Evolutionary conservation across 1,140 invertebrate genomes (phyloP), one percentile per base, ranked within the genome.

Genomic region (Teleopsis dalmanni): DNA sequence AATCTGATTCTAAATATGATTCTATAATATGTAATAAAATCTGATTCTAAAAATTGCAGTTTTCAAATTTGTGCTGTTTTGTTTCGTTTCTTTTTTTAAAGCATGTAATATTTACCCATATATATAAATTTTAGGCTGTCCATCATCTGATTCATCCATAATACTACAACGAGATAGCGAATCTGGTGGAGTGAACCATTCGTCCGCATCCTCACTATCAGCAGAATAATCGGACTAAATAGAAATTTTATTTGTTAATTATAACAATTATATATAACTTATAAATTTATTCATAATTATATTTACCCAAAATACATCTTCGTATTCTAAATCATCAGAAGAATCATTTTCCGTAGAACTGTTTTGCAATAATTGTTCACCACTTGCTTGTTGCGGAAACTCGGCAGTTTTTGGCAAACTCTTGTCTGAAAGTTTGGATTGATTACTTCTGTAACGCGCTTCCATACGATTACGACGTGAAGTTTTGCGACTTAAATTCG

Each of bases 151-250:
- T n/a, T 47, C 43, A 26, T 47, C 45, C 7, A 57, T 6, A 21
- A 52, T 31, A 21, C 49, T 48, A 34, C 25, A 36, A 35, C 42
- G 58, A 7, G 59, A 55, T 1, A 74, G 73, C 18, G 72, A 77
- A 11, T 71, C 71, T 14, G 75, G 74, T 4, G 81, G 79, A 29
- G 81, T 82, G 47, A 59, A 67, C 57, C 69, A 76, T 26, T 61
- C 56, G 16, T 73, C 71, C 3, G 63, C 65, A 48, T 49, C 36
- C 14, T 37, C 48, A 37, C 23, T 38, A 38, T 48, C 46, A 16
- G 54, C 47, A 47, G 49, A 54, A n/a, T n/a, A n/a, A 37, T 56
- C 55, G 14, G 52, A 57, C 54, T 10, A 22, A 41, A 41, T 14
- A 33, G 13, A 36, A 37, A 36, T 33, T 19, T 33, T 16, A 11